A percentile compares a stretch with the other conserved stretches of the same genome.
Conservation (phyloP, 2,113 vertebrate genomes). For the Plecotus auritus region DNA sequence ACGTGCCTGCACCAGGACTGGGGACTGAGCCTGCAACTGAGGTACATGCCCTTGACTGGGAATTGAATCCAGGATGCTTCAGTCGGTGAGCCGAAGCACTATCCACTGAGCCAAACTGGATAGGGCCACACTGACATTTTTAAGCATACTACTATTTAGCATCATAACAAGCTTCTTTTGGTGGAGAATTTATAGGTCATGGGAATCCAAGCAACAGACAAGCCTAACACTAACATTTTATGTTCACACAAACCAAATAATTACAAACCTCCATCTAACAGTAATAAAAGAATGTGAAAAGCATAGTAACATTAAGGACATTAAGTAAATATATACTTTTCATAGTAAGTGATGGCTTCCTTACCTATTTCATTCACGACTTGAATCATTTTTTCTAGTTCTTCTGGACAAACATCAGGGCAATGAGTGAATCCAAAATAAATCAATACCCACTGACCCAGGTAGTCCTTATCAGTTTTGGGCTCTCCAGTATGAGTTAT, state of each 20-base stretch:
- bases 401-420: constrained; percentile 97
- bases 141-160: not conserved
- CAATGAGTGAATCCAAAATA: constrained; percentile 99
- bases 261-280: not conserved
- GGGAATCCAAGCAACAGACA: not conserved
- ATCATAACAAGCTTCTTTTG: not conserved
- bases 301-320: not conserved
- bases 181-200: not conserved
- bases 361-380: constrained; percentile 95
- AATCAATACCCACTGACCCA: constrained; percentile 94
- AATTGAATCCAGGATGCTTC: no score
- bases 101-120: no score
- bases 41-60: no score
- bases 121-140: not conserved
- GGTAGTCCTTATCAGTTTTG: constrained; percentile 86
- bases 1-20: no score
- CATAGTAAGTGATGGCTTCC: not conserved
- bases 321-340: not conserved
- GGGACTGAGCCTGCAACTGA: no score
- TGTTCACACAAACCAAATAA: not conserved
- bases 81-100: no score
- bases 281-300: not conserved
- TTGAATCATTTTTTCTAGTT: constrained; percentile 96
- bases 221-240: not conserved
- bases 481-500: constrained; percentile 87